Evolutionary conservation across 2,888 invertebrate genomes (phyloP), one percentile per base, ranked within the genome.

Genomic region (Thymelicus lineola): DNA sequence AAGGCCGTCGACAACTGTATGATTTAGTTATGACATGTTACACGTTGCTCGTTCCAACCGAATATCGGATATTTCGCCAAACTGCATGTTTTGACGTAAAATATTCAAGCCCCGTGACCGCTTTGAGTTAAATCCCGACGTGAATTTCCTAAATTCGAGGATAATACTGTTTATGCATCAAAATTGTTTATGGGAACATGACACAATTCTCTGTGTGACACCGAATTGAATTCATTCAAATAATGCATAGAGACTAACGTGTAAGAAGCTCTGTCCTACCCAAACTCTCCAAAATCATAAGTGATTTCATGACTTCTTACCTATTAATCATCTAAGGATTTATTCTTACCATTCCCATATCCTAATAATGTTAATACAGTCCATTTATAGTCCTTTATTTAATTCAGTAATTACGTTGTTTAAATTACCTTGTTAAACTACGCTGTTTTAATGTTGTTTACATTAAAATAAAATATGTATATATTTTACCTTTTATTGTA

Each of bases 71-170:
- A 70, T 72, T 69, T 65, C 65, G 68, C 59, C 60, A 63, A 68
- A 70, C 69, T 72, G 70, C 70, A 73, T 73, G 68, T 73, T 72
- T 71, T 73, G 70, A 70, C 69, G 74, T 61, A 55, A 72, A 71
- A 74, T 72, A 74, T 74, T 74, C 72, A 70, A 71, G 73, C 71
- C 57, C 69, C 68, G 73, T 70, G 73, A 70, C 73, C 73, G 71
- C 66, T 63, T 59, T 70, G 73, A 68, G 71, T 71, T 70, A 74
- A 69, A 60, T 70, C 53, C 55, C 45, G 70, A 60, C 50, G 70
- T 70, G 70, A 46, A 70, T 69, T 36, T 15, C 17, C 65, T 70
- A 65, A 48, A 65, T 65, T 60, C 53, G 65, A 53, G 59, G 38
- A 46, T 69, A 65, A 59, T 59, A 60, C 64, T 38, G 59, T 65